Evolutionary conservation across 1,140 invertebrate genomes (phyloP).

Genomic region (Papilio dardanus): DNA sequence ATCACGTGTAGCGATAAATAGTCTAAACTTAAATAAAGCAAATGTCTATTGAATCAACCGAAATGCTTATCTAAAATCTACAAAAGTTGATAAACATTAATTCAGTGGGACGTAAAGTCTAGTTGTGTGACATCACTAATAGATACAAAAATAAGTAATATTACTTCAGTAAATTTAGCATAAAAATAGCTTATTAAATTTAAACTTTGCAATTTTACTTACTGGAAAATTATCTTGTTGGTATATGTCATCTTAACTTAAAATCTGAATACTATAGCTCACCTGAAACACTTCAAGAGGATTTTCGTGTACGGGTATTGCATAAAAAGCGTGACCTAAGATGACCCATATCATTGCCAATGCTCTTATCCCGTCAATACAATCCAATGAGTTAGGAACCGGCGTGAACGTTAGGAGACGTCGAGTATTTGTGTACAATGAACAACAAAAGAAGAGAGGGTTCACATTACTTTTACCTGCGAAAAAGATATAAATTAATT

Average conservation of each 20-base stretch:
- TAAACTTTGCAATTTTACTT: no score
- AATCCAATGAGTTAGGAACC: conserved; percentile 64
- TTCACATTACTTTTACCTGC: conserved; percentile 44
- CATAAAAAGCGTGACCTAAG: conserved; percentile 58
- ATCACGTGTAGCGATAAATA: no score
- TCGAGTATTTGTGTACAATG: conserved; percentile 63
- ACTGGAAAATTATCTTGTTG: neutral
- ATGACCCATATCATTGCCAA: conserved; percentile 87
- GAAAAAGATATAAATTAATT: neutral
- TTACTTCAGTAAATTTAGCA: no score
- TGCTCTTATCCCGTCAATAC: conserved; percentile 83
- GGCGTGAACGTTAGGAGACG: conserved; percentile 55
- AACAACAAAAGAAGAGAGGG: conserved; percentile 51
- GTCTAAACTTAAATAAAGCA: no score
- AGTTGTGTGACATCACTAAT: no score
- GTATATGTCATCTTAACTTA: neutral
- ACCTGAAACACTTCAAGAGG: conserved; percentile 47
- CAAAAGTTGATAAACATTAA: no score
- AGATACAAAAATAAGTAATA: no score
- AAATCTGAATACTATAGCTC: conserved; percentile 37
- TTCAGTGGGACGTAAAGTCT: no score
- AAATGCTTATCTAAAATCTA: no score
- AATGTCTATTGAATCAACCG: no score
- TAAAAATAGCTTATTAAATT: no score
- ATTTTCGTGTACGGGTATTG: conserved; percentile 52